Evolutionary conservation across 2,888 invertebrate species (phyloP).

Genomic region (Anthrax anthrax): DNA sequence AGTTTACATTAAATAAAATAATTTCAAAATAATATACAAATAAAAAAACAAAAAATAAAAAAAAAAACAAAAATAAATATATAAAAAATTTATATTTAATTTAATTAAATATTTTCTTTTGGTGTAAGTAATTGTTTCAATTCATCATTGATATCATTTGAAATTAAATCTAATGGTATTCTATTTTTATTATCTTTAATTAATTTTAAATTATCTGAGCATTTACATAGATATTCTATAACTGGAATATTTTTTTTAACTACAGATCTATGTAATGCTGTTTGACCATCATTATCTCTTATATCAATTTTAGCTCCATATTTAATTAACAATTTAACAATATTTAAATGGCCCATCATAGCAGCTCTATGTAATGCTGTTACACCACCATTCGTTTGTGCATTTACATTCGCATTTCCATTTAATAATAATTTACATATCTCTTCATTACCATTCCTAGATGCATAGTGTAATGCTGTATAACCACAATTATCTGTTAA

Average conservation of each 20-base stretch:
- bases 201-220: constrained; percentile 26
- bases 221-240: constrained; percentile 20
- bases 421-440: constrained; percentile 55
- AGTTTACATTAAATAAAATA: too few species aligned
- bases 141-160: constrained; percentile 12
- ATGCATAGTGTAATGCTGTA: constrained; percentile 79
- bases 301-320: constrained; percentile 46
- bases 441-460: constrained; percentile 58
- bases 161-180: constrained; percentile 32
- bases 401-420: constrained; percentile 58
- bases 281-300: constrained; percentile 67
- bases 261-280: constrained; percentile 62
- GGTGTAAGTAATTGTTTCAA: constrained; percentile 5
- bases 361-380: constrained; percentile 76
- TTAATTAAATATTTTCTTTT: neutral
- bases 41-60: too few species aligned
- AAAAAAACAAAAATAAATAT: too few species aligned
- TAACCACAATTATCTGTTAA: constrained; percentile 62
- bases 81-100: too few species aligned
- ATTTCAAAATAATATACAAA: too few species aligned
- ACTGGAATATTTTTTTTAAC: constrained; percentile 37
- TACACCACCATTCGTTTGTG: constrained; percentile 60
- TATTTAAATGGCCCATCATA: constrained; percentile 48
- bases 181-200: constrained; percentile 34
- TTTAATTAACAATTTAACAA: constrained; percentile 51